Base-by-base conservation (phyloP, 2,113 vertebrate genomes). In the Leptodactylus fuscus region DNA sequence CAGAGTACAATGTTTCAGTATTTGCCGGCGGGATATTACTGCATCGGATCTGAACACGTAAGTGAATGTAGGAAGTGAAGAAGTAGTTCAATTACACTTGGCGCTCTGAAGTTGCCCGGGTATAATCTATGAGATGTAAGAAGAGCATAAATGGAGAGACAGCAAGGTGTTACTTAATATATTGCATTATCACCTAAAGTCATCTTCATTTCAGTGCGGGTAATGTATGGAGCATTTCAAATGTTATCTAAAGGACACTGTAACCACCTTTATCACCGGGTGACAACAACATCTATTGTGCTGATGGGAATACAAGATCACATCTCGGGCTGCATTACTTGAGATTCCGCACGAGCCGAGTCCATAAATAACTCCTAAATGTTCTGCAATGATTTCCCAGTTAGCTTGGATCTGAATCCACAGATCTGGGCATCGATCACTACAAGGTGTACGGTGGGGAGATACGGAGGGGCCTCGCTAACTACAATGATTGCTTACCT, bases 211-310 rank as follows among this genome's bases (percentile, higher is more conserved):
- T 46, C 69, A 73, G 51, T 49, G 29, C 24, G 22, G 29, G 20
- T 70, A 82, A 82, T 71, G 51, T 82, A 82, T 82, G 29, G 81
- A 20, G 65, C 58, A 82, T 82, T 82, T 70, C 65, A 82, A 69
- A 82, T 82, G 81, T 82, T 70, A 82, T 82, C 81, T 82, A 82
- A 82, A 82, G 81, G 81, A 82, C 81, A 82, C 78, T 44, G 53
- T 27, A 60, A 81, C 34, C 53, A 62, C 81, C 46, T 82, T 82
- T 70, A 69, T 82, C 81, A 82, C 46, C 24, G 65, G 20, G 46
- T 70, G 81, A 82, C 81, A 82, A 48, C 65, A 70, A 18, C 62
- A 70, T 82, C 62, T 82, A 82, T 82, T 82, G 65, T 82, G 81
- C 24, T 82, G 81, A 82, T 82, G 48, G 65, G 44, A 69, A 82